Evolutionary conservation across 2,888 invertebrate species (phyloP).

Genomic region (Melangyna quadrimaculata): DNA sequence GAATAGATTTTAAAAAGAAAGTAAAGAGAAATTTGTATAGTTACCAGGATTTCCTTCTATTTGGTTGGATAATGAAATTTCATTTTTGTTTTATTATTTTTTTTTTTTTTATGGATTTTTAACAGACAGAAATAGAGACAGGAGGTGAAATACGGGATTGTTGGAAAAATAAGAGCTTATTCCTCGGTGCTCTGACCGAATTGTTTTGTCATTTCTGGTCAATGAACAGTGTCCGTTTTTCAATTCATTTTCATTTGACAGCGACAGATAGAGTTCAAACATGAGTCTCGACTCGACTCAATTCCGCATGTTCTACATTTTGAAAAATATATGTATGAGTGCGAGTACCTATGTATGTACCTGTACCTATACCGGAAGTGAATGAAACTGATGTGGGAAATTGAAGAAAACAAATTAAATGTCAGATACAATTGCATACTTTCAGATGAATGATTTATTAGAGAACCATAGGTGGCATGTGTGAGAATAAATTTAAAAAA

Average conservation of each 20-base stretch:
- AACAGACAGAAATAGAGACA: not conserved
- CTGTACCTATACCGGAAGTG: not conserved
- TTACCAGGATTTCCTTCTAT: conserved; percentile 45
- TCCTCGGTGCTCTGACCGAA: not conserved
- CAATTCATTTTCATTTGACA: conserved; percentile 9
- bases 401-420: not conserved
- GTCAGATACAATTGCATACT: not conserved
- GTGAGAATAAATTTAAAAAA: not conserved
- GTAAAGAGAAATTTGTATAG: conserved; percentile 35
- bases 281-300: not conserved
- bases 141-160: not conserved
- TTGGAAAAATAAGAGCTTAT: not conserved
- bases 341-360: not conserved
- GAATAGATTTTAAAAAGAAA: conserved; percentile 47
- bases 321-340: not conserved
- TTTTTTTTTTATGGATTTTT: not conserved
- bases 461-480: not conserved
- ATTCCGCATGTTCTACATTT: conserved; percentile 10
- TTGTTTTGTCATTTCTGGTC: conserved; percentile 31
- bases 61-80: conserved; percentile 35
- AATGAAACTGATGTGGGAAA: not conserved
- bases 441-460: conserved; percentile 21
- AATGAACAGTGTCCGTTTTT: conserved; percentile 15
- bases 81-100: not conserved
- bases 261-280: conserved; percentile 12